phyloP scores from a whole-genome alignment of 2,113 vertebrate species.

The Sterna hirundo region DNA sequence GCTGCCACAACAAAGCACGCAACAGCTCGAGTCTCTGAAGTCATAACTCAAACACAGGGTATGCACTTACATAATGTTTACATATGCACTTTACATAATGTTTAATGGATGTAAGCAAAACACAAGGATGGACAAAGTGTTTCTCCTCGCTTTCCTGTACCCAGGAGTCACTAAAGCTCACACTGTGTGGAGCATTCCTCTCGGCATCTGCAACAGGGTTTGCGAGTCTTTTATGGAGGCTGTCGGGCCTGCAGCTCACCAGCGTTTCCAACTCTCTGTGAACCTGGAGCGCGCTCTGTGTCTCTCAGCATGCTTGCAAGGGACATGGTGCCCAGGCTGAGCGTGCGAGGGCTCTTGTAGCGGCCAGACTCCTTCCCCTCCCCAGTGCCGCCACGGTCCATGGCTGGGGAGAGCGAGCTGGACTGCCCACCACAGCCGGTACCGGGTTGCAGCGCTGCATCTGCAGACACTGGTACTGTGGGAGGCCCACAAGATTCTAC shows the following conservation, averaged over 20 bases:
- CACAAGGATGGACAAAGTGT: background rate
- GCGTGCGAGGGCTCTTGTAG: background rate
- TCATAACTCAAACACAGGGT: constrained; percentile 1
- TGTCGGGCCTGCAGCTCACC: background rate
- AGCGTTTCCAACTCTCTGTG: background rate
- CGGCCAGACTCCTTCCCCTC: background rate
- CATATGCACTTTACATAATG: background rate
- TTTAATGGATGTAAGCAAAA: constrained; percentile 18
- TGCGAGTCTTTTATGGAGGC: background rate
- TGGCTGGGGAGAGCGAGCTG: background rate
- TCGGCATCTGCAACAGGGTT: background rate
- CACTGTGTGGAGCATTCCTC: background rate
- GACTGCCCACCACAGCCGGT: background rate
- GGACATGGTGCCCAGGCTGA: background rate
- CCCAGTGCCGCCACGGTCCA: accelerated
- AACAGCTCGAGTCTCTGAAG: background rate
- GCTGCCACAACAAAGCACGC: background rate
- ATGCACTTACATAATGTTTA: constrained; percentile 2
- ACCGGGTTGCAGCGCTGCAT: background rate
- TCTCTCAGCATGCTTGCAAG: background rate
- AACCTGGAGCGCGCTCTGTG: background rate
- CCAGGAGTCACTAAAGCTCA: background rate
- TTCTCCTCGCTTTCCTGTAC: background rate
- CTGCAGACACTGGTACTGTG: background rate
- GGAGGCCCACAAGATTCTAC: background rate